Percentiles rank a stretch among this genome's conserved stretches.
Evolutionary conservation across 2,888 invertebrate species (phyloP).

Genomic region (Exocentrus adspersus): DNA sequence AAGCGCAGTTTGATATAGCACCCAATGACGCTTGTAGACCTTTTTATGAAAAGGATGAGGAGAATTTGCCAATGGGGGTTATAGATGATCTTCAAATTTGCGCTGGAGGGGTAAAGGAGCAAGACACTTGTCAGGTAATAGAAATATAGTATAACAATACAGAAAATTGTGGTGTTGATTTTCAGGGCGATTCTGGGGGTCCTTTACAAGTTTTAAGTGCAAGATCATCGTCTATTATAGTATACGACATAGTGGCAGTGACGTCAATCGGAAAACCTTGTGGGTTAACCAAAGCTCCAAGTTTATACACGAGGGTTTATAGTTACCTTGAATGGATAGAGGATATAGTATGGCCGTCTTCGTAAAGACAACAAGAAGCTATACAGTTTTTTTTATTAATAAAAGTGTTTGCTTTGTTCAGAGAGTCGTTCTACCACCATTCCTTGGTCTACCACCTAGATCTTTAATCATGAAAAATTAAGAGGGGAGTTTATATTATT

Average conservation of each 20-base stretch:
- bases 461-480: no score
- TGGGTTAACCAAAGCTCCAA: constrained; percentile 59
- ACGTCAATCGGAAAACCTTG: constrained; percentile 63
- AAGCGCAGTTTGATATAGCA: not conserved
- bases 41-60: not conserved
- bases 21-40: not conserved
- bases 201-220: constrained; percentile 16
- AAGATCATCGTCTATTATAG: not conserved
- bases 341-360: constrained; percentile 59
- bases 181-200: constrained; percentile 31
- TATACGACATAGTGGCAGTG: constrained; percentile 59
- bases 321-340: constrained; percentile 65
- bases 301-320: constrained; percentile 64
- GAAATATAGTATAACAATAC: not conserved
- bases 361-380: not conserved
- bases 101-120: constrained; percentile 1
- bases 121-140: constrained; percentile 16
- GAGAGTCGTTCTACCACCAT: no score
- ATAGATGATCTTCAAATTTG: not conserved
- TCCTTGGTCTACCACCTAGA: no score
- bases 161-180: no score
- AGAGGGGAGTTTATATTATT: no score
- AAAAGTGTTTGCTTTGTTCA: no score
- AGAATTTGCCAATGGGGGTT: not conserved
- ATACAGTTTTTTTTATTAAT: no score